Evolutionary conservation across 1,140 invertebrate genomes (phyloP).

Genomic region (Lordiphosa collinella): DNA sequence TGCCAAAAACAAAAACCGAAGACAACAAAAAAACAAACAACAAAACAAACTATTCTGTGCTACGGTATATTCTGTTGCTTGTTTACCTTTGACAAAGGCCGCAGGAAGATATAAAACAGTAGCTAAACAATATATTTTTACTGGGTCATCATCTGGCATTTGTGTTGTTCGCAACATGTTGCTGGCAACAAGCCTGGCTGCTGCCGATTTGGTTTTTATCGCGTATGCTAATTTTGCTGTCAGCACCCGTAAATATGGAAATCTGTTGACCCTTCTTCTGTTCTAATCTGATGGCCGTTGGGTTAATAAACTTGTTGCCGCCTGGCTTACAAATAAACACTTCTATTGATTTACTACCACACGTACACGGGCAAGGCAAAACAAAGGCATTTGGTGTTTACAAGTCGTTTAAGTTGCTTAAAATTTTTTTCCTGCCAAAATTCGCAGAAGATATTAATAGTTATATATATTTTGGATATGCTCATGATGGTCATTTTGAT

Average conservation of each 20-base stretch:
- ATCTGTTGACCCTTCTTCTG: conserved; percentile 39
- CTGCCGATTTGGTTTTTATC: conserved; percentile 15
- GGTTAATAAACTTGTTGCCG: conserved; percentile 68
- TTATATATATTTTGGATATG: conserved; percentile 2
- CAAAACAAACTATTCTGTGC: background rate
- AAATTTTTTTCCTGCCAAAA: conserved; percentile 25
- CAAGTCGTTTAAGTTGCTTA: conserved; percentile 53
- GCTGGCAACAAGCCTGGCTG: conserved; percentile 23
- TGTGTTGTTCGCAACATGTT: conserved; percentile 30
- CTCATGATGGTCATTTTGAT: conserved; percentile 42
- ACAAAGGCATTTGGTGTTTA: conserved; percentile 39
- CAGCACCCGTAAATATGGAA: conserved; percentile 48
- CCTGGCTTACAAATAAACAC: conserved; percentile 55
- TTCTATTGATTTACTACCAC: conserved; percentile 45
- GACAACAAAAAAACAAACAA: no score
- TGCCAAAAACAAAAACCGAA: conserved; percentile 26
- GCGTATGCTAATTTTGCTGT: conserved; percentile 42
- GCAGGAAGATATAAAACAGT: conserved; percentile 42
- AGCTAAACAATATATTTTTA: conserved; percentile 18
- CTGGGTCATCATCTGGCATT: conserved; percentile 32
- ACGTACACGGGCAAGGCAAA: conserved; percentile 5
- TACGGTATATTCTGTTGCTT: conserved; percentile 22
- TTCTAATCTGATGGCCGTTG: conserved; percentile 29
- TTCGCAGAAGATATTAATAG: conserved; percentile 13
- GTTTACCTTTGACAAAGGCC: conserved; percentile 41